Evolutionary conservation across 2,888 invertebrate genomes (phyloP).

Genomic region (Artemia sp.): DNA sequence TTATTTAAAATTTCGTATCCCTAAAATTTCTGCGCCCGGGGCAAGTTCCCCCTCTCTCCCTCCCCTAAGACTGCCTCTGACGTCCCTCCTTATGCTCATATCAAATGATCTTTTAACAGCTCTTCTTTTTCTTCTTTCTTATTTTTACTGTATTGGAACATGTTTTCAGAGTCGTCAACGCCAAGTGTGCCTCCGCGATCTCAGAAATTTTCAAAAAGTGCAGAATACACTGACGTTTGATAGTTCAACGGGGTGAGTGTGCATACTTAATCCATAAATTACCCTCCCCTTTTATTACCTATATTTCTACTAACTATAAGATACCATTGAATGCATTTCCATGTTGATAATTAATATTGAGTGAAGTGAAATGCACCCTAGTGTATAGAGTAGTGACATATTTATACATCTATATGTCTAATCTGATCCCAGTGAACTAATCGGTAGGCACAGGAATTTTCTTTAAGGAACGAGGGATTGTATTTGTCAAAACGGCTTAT

Average conservation of each 20-base stretch:
- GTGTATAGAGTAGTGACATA: no score
- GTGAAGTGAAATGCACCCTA: no score
- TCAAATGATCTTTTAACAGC: conserved; percentile 16
- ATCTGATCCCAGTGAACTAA: no score
- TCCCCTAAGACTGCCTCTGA: conserved; percentile 14
- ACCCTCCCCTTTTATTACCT: no score
- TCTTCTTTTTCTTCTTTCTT: conserved; percentile 16
- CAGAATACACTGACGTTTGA: conserved; percentile 64
- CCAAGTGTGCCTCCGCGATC: conserved; percentile 73
- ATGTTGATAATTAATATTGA: no score
- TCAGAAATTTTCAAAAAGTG: conserved; percentile 55
- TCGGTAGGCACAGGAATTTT: no score
- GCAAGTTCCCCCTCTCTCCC: no score
- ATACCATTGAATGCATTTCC: no score
- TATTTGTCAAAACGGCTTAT: neutral
- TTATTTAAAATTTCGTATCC: conserved; percentile 13
- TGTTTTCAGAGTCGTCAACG: conserved; percentile 49
- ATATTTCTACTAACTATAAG: no score
- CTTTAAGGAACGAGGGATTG: neutral
- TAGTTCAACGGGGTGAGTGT: conserved; percentile 56
- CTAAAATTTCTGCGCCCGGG: no score
- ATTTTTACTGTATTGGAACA: conserved; percentile 8
- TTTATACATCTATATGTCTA: no score
- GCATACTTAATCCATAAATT: no score
- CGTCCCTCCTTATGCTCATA: neutral